Percentiles rank a stretch among this genome's conserved stretches.
Conservation (phyloP, 2,113 vertebrate species). For the Accipiter virgatus region DNA sequence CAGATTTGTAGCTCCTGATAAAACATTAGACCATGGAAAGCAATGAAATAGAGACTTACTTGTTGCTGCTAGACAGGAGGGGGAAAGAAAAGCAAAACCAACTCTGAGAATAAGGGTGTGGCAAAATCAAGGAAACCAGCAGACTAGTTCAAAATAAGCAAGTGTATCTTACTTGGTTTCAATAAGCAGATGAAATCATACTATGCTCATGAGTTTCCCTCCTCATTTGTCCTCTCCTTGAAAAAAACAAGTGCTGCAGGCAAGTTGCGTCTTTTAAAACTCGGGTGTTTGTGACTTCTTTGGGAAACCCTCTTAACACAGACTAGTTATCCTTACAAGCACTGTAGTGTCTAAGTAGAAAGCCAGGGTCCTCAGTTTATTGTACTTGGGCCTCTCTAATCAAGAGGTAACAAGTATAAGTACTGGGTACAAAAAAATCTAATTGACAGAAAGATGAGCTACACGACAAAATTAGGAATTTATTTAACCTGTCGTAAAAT, state of each 20-base stretch:
- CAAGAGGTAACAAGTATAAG: too few species aligned
- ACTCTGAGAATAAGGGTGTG: not conserved
- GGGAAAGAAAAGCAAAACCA: not conserved
- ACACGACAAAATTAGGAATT: too few species aligned
- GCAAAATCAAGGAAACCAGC: not conserved
- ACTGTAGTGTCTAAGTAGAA: not conserved
- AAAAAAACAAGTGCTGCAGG: not conserved
- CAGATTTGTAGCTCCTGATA: not conserved
- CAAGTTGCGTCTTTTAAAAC: not conserved
- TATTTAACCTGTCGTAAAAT: too few species aligned
- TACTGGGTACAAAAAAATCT: too few species aligned
- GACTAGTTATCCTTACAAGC: not conserved
- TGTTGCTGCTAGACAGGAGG: not conserved
- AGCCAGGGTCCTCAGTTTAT: not conserved
- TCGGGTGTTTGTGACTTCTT: not conserved
- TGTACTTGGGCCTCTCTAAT: not conserved
- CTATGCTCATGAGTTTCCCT: not conserved
- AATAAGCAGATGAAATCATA: not conserved
- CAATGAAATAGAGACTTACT: not conserved
- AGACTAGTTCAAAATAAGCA: not conserved
- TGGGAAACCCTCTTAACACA: not conserved
- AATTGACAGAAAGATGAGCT: too few species aligned
- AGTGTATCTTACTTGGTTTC: not conserved
- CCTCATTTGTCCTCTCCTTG: not conserved
- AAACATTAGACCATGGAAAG: not conserved